Percentiles rank a stretch among this genome's conserved stretches.
Evolutionary conservation across 2,888 invertebrate genomes (phyloP).

Genomic region (Hypena proboscidalis): DNA sequence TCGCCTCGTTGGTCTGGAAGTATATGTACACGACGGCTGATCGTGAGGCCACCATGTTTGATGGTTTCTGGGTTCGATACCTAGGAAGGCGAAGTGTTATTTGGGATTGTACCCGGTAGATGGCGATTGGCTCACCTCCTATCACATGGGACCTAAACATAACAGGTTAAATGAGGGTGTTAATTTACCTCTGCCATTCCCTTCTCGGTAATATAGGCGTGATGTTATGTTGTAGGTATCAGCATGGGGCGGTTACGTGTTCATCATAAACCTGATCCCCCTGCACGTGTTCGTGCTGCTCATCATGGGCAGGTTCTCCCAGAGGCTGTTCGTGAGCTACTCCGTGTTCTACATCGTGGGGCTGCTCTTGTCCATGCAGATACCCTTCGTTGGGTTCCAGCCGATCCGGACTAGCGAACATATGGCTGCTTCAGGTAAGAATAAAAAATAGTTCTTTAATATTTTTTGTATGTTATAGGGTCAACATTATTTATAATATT

Average conservation of each 20-base stretch:
- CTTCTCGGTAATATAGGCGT: too few relatives aligned
- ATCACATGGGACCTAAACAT: too few relatives aligned
- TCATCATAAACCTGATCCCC: slow-evolving; percentile 99
- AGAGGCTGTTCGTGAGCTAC: slow-evolving; percentile 96
- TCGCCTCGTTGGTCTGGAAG: too few relatives aligned
- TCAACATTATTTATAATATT: too few relatives aligned
- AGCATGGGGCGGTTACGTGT: slow-evolving; percentile 99
- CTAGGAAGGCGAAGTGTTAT: too few relatives aligned
- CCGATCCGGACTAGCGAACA: slow-evolving; percentile 99
- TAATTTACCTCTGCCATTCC: too few relatives aligned
- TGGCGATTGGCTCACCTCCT: too few relatives aligned
- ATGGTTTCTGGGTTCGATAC: too few relatives aligned
- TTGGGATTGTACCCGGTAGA: too few relatives aligned
- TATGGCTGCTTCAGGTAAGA: slow-evolving; percentile 97
- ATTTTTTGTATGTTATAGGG: not conserved
- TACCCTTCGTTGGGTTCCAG: slow-evolving; percentile 98
- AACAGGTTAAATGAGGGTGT: too few relatives aligned
- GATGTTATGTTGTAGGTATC: slow-evolving; percentile 92
- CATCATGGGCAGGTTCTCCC: slow-evolving; percentile 97
- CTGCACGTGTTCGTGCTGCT: slow-evolving; percentile 98
- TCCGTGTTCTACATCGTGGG: slow-evolving; percentile 98
- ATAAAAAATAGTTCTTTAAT: not conserved
- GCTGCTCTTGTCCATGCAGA: slow-evolving; percentile 98
- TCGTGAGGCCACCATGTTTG: too few relatives aligned
- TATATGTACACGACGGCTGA: too few relatives aligned